Evolutionary conservation across 2,797 vertebrate species (phyloP), one percentile per base, ranked within the genome.

Genomic region (Neolamprologus multifasciatus): DNA sequence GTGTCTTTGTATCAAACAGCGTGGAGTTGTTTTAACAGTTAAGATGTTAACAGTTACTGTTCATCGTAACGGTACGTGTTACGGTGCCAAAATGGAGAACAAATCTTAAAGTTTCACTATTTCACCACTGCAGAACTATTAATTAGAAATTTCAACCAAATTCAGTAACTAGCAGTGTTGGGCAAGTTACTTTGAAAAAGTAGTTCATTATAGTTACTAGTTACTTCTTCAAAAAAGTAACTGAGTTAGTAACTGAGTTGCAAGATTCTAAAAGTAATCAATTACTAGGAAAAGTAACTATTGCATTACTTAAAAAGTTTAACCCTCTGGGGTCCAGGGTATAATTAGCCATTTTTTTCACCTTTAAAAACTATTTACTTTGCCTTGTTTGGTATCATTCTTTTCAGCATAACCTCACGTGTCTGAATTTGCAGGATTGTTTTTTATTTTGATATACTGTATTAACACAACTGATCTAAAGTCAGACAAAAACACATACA

Each of bases 401-500:
- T 57, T 57, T 29, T 57, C 54, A 57, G 54, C 23, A 57, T 0
- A 57, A 29, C 54, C 13, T 26, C 4, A 4, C 4, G 23, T 26
- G 23, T 26, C 2, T 26, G 23, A 26, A 26, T 57, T 57, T 57
- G 23, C 54, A 29, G 0, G 54, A 57, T 57, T 57, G 9, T 2
- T 3, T 57, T 57, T 29, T 29, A 57, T 9, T 57, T 57, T 57
- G 54, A 57, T 16, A 29, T 4, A 29, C 13, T 29, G 8, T 29
- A 4, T 57, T 6, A 57, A 57, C 54, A 16, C 54, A 57, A 57
- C 1, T 29, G 13, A 29, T 57, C 13, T 9, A 57, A 57, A 29
- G 13, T 29, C 2, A 29, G 54, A 57, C 0, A 57, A 57, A 57
- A 19, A 4, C 0, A 57, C 13, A 57, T 9, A 29, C 13, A 57